Conservation (phyloP, 2,113 vertebrate species). For the Aldabrachelys gigantea region DNA sequence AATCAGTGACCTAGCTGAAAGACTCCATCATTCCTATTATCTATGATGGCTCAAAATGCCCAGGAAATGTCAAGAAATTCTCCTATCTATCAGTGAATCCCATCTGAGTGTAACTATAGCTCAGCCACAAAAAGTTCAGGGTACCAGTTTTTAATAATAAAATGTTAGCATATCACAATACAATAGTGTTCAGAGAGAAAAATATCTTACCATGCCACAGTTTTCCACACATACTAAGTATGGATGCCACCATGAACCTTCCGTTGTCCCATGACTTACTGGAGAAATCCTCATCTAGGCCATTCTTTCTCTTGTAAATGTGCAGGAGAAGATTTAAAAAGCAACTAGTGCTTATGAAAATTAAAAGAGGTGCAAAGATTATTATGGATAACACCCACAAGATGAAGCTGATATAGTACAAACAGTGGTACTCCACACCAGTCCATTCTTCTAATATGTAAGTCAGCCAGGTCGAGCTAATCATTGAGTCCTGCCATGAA, state of each 20-base stretch:
- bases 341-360: not conserved
- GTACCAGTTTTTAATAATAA: not conserved
- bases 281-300: not conserved
- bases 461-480: not conserved
- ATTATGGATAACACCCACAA: not conserved
- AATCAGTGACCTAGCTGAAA: not conserved
- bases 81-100: not conserved
- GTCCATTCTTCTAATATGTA: not conserved
- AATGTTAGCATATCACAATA: not conserved
- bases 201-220: not conserved
- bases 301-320: not conserved
- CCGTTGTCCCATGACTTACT: not conserved
- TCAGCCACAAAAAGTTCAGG: not conserved
- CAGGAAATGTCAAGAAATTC: not conserved
- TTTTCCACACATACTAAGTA: not conserved
- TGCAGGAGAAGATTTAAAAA: not conserved
- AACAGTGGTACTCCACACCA: not conserved
- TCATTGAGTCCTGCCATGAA: not conserved
- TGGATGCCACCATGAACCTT: not conserved
- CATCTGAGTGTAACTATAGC: not conserved
- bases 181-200: not conserved
- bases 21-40: not conserved
- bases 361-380: fast-evolving
- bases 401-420: too few species aligned
- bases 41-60: not conserved